Conservation (phyloP, 2,797 vertebrate genomes). For the Balearica regulorum region DNA sequence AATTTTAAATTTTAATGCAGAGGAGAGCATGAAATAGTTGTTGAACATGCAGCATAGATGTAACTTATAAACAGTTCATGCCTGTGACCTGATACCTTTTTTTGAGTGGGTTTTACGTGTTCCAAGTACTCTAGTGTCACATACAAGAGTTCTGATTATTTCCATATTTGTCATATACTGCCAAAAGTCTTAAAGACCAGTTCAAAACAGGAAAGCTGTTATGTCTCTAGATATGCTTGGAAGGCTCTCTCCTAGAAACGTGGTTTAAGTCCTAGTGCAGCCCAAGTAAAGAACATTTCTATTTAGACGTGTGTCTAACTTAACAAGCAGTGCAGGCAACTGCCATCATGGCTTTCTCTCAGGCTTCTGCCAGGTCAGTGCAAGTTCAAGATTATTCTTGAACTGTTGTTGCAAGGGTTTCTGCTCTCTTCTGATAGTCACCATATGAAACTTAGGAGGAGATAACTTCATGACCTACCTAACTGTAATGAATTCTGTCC, state of each 20-base stretch:
- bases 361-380: conserved; percentile 23
- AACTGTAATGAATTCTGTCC: not conserved
- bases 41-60: not conserved
- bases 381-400: not conserved
- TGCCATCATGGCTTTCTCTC: not conserved
- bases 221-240: conserved; percentile 11
- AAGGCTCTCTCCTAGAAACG: not conserved
- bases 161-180: conserved; percentile 54
- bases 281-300: conserved; percentile 16
- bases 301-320: conserved; percentile 2
- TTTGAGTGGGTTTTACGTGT: not conserved
- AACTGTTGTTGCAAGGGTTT: not conserved
- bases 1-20: not conserved
- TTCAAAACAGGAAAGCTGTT: conserved; percentile 36
- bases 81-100: conserved; percentile 20
- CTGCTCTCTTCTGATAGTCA: not conserved
- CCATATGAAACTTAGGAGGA: not conserved
- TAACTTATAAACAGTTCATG: conserved; percentile 29
- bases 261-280: not conserved
- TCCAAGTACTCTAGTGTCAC: conserved; percentile 47
- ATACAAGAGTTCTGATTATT: conserved; percentile 50
- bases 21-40: not conserved
- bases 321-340: not conserved
- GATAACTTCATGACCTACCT: not conserved
- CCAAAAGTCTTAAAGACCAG: conserved; percentile 43